These are phyloP conservation scores for Gasterosteus nipponicus DNA, from an alignment of 2,113 vertebrate genomes.

Conservation along the genomic window DNA sequence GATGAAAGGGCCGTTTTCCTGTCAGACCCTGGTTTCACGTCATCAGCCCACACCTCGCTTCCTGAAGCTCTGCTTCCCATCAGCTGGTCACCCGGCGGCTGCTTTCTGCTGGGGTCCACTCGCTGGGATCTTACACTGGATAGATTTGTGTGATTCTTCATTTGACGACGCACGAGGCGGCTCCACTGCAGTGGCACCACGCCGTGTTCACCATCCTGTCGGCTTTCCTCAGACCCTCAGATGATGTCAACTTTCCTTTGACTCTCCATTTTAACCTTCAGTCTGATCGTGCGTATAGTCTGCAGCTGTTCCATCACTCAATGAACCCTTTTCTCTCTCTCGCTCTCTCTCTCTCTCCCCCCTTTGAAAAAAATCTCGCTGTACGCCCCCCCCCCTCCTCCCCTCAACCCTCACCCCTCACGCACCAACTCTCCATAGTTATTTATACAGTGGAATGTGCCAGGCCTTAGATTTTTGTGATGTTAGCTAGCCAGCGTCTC, in stretches of 20 bases:
- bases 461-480: conserved; percentile 83
- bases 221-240: not conserved
- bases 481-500: conserved; percentile 79
- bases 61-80: not conserved
- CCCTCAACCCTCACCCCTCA: conserved; percentile 24
- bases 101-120: not conserved
- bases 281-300: conserved; percentile 46
- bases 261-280: conserved; percentile 60
- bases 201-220: not conserved
- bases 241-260: not conserved
- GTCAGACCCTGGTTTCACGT: not conserved
- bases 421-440: conserved; percentile 74
- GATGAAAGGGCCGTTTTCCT: not conserved
- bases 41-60: not conserved
- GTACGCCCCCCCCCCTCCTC: conserved; percentile 49
- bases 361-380: conserved; percentile 55
- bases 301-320: conserved; percentile 84
- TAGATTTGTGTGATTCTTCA: not conserved
- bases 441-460: conserved; percentile 86
- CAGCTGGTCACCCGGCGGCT: not conserved
- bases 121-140: not conserved
- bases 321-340: conserved; percentile 28
- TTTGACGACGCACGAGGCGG: too few species aligned
- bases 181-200: not conserved
- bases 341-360: conserved; percentile 37